These are phyloP conservation scores for Limenitis camilla DNA, from an alignment of 2,888 invertebrate genomes.

Conservation along the genomic window DNA sequence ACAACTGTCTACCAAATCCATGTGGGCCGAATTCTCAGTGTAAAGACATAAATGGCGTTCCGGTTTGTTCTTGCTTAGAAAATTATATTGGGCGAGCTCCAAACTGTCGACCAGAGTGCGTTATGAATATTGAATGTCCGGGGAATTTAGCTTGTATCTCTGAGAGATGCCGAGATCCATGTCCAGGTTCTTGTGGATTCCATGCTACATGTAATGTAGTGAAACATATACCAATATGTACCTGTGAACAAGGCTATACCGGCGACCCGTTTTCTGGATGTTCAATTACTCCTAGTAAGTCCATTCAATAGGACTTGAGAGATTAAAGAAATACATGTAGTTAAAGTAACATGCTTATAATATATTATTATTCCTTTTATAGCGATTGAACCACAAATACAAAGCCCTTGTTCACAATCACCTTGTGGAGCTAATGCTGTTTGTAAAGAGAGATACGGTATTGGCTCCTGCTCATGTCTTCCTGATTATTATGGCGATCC, in stretches of 20 bases:
- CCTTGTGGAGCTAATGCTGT: slow-evolving; percentile 91
- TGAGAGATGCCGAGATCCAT: slow-evolving; percentile 82
- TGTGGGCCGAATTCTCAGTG: slow-evolving; percentile 87
- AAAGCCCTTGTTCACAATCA: slow-evolving; percentile 83
- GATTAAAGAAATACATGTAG: neutral
- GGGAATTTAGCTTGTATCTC: slow-evolving; percentile 81
- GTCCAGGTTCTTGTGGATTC: slow-evolving; percentile 82
- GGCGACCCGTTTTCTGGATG: slow-evolving; percentile 89
- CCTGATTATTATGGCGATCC: slow-evolving; percentile 90
- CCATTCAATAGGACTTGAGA: neutral
- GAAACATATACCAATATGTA: slow-evolving; percentile 83
- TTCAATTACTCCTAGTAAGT: slow-evolving; percentile 76
- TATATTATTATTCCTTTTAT: slow-evolving; percentile 31
- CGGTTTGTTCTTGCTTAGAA: slow-evolving; percentile 83
- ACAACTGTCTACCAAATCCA: slow-evolving; percentile 82
- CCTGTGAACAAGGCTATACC: slow-evolving; percentile 79
- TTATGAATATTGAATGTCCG: slow-evolving; percentile 82
- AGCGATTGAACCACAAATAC: slow-evolving; percentile 70
- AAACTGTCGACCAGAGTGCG: slow-evolving; percentile 84
- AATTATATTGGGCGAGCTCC: slow-evolving; percentile 87
- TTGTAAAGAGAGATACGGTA: slow-evolving; percentile 86
- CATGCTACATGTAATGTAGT: slow-evolving; percentile 81
- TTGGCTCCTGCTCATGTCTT: slow-evolving; percentile 87
- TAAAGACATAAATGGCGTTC: slow-evolving; percentile 77
- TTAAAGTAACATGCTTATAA: neutral